These are phyloP conservation scores for Oscheius sp. DNA, from an alignment of 2,888 invertebrate species.

Conservation along the genomic window DNA sequence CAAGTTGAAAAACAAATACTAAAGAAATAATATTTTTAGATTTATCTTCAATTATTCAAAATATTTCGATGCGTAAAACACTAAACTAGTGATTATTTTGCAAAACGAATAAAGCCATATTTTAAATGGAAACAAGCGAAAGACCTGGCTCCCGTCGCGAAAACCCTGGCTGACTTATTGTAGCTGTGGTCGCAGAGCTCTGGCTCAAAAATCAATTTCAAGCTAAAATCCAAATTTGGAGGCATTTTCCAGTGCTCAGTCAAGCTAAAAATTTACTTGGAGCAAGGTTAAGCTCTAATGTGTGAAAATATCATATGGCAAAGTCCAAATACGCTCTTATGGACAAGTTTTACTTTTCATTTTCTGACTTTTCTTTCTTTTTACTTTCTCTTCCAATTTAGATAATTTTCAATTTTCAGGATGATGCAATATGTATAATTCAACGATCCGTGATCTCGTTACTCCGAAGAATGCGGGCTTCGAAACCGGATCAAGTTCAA, in stretches of 20 bases:
- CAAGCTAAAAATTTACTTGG: no score
- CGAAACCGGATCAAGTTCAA: conserved; percentile 31
- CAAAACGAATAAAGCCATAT: no score
- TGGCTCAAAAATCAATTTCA: conserved; percentile 19
- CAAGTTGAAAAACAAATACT: no score
- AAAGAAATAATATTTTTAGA: no score
- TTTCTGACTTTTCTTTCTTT: not conserved
- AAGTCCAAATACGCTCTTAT: no score
- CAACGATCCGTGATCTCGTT: conserved; percentile 48
- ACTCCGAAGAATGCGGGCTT: conserved; percentile 45
- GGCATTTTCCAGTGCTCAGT: no score
- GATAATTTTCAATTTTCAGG: not conserved
- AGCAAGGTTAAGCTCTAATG: no score
- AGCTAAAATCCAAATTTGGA: not conserved
- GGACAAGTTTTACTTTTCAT: no score
- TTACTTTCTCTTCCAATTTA: not conserved
- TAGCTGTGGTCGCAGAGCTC: not conserved
- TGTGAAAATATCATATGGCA: no score
- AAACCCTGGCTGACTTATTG: not conserved
- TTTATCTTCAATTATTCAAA: no score
- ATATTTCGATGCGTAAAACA: no score
- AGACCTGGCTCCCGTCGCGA: conserved; percentile 3
- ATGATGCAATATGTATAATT: conserved; percentile 9
- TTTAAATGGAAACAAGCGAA: not conserved
- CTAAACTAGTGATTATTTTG: no score